These are phyloP conservation scores for Aleiodes leptofemur DNA, from an alignment of 2,888 invertebrate species.

Conservation along the genomic window DNA sequence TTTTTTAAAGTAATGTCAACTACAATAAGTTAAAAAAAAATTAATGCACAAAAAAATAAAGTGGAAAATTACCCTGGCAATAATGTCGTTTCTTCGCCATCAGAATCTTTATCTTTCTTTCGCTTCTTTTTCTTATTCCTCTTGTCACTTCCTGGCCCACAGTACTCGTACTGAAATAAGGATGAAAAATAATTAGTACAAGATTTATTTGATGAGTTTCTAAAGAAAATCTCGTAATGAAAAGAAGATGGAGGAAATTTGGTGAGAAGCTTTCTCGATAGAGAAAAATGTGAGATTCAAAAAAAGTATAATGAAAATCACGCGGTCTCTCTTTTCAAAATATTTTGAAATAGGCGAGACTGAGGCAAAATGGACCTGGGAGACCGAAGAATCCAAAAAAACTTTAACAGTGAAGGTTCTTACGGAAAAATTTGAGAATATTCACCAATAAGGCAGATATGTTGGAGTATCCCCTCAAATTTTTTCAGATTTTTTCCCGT, in stretches of 20 bases:
- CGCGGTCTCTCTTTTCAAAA: no score
- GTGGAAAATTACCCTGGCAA: constrained; percentile 30
- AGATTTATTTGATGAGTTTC: constrained; percentile 35
- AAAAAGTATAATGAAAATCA: no score
- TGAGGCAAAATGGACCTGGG: no score
- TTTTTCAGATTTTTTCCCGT: no score
- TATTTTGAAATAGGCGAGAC: no score
- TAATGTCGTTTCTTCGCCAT: constrained; percentile 80
- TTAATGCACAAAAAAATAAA: constrained; percentile 18
- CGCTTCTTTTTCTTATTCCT: constrained; percentile 83
- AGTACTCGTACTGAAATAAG: constrained; percentile 85
- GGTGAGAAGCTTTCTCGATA: no score
- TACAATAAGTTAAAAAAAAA: constrained; percentile 17
- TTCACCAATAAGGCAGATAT: no score
- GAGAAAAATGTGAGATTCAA: constrained; percentile 28
- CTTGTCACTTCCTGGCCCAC: constrained; percentile 79
- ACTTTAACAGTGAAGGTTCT: no score
- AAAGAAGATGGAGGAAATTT: no score
- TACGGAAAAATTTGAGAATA: no score
- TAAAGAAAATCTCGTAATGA: constrained; percentile 39
- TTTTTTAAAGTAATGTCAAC: constrained; percentile 1
- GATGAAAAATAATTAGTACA: constrained; percentile 32
- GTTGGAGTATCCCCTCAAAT: no score
- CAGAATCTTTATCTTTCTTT: constrained; percentile 89
- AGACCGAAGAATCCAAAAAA: no score